Conservation (phyloP, 2,797 vertebrate species). For the Pygocentrus nattereri region DNA sequence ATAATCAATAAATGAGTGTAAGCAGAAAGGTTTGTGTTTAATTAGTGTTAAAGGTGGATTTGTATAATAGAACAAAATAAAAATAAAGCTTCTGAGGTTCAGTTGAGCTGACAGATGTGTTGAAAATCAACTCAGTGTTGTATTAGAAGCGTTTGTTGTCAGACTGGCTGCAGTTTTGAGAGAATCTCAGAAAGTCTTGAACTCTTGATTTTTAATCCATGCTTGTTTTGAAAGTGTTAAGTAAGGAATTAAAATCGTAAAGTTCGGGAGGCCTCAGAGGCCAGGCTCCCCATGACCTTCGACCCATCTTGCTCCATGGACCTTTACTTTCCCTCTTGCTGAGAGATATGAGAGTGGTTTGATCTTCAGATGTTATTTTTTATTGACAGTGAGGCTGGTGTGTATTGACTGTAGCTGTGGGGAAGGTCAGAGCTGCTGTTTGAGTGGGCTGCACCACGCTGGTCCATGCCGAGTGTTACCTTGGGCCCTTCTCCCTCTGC, state of each 20-base stretch:
- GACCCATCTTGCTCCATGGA: background rate
- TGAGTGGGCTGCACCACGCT: constrained; percentile 4
- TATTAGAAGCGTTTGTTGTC: too few species aligned
- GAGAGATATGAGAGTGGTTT: constrained; percentile 4
- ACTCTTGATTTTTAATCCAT: background rate
- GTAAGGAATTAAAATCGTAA: background rate
- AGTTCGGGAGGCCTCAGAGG: background rate
- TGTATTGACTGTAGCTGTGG: constrained; percentile 58
- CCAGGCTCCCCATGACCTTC: background rate
- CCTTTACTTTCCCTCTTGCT: background rate
- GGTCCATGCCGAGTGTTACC: constrained; percentile 29
- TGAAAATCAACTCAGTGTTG: too few species aligned
- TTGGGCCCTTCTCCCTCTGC: background rate
- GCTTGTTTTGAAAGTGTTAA: background rate
- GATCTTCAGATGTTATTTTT: constrained; percentile 38
- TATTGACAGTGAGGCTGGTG: constrained; percentile 23
- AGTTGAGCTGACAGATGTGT: too few species aligned
- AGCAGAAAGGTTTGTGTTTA: too few species aligned
- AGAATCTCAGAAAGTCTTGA: too few species aligned
- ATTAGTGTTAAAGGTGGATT: too few species aligned
- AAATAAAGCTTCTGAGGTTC: too few species aligned
- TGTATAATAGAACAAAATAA: too few species aligned
- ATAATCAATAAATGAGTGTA: too few species aligned
- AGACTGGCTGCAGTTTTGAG: too few species aligned
- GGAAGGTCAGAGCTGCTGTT: constrained; percentile 55